Percentiles rank a stretch among this genome's conserved stretches.
These are phyloP conservation scores for Mirza zaza DNA, from an alignment of 2,113 vertebrate genomes.

Conservation along the genomic window DNA sequence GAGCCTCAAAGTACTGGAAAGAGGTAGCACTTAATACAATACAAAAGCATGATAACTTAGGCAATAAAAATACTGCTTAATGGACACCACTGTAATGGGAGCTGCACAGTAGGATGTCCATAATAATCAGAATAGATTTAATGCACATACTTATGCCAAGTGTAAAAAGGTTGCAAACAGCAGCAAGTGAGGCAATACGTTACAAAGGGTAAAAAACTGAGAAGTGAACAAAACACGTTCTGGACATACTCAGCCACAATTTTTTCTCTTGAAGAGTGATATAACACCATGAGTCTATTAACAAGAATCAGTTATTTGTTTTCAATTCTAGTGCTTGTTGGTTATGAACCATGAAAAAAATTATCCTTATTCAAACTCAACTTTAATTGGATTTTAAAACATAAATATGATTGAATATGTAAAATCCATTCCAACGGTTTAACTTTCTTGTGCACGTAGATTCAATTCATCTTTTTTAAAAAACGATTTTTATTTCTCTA, in stretches of 20 bases:
- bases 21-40: slow-evolving; percentile 2
- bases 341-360: slow-evolving; percentile 65
- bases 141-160: neutral
- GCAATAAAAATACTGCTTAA: slow-evolving; percentile 53
- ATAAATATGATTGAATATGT: neutral
- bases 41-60: neutral
- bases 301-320: neutral
- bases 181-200: neutral
- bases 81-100: neutral
- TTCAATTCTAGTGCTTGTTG: slow-evolving; percentile 46
- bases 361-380: slow-evolving; percentile 50
- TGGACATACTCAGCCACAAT: slow-evolving; percentile 49
- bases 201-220: neutral
- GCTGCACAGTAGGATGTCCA: neutral
- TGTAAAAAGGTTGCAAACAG: slow-evolving; percentile 48
- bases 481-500: neutral
- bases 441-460: slow-evolving; percentile 73
- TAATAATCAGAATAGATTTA: slow-evolving; percentile 54
- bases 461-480: slow-evolving; percentile 22
- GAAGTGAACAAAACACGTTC: slow-evolving; percentile 15
- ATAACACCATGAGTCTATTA: slow-evolving; percentile 59
- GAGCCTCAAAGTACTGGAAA: slow-evolving; percentile 47
- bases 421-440: slow-evolving; percentile 62
- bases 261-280: slow-evolving; percentile 60
- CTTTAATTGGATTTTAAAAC: slow-evolving; percentile 75